Percentiles rank a stretch among this genome's conserved stretches.
Conservation (phyloP, 64 coral and sea anemone species). For the Stichodactyla helianthus region DNA sequence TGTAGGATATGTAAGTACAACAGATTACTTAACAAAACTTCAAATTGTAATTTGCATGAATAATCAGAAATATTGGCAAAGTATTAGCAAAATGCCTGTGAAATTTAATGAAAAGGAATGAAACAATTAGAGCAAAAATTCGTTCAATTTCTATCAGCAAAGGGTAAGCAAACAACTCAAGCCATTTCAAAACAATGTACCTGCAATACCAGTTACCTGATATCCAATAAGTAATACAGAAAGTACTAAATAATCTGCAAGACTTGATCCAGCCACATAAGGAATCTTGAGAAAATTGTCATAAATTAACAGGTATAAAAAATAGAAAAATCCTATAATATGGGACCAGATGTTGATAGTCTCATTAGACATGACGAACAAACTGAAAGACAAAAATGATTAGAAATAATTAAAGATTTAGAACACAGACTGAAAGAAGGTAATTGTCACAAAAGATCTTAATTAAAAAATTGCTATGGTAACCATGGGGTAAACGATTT, state of each 20-base stretch:
- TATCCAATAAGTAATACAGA: constrained; percentile 64
- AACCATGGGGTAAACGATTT: neutral
- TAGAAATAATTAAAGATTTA: neutral
- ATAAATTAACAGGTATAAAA: constrained; percentile 65
- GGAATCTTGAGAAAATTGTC: constrained; percentile 80
- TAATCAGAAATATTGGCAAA: too few species aligned
- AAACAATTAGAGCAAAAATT: too few species aligned
- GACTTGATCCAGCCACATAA: constrained; percentile 41
- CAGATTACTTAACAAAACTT: neutral
- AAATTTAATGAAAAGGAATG: too few species aligned
- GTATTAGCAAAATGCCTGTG: too few species aligned
- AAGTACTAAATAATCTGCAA: constrained; percentile 79
- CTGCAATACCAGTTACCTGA: constrained; percentile 30
- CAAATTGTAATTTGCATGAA: neutral
- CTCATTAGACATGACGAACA: constrained; percentile 87
- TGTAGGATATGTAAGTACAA: constrained; percentile 7
- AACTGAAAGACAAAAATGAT: constrained; percentile 40
- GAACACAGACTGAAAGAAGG: neutral
- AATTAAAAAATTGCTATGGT: neutral
- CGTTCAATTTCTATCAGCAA: too few species aligned
- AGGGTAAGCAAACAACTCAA: too few species aligned
- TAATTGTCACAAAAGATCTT: neutral
- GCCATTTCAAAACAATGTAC: too few species aligned
- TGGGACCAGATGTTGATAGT: constrained; percentile 90
- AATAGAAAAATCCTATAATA: constrained; percentile 72